A percentile compares a stretch with the other conserved stretches of the same genome.
phyloP scores from a whole-genome alignment of 2,113 vertebrate genomes.

The Apodemus sylvaticus region DNA sequence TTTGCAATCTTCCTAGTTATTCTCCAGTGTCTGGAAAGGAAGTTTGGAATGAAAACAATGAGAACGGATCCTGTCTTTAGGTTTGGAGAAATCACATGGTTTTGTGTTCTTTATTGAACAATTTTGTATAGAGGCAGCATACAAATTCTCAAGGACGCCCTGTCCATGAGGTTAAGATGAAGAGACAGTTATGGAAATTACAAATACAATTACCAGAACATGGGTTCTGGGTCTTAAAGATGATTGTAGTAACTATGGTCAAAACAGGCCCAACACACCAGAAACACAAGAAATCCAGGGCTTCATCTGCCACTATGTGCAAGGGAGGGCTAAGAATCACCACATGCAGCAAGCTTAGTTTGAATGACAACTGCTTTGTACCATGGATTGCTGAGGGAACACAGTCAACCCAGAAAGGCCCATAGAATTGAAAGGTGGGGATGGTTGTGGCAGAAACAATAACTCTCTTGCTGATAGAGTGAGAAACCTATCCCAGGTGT shows the following conservation, averaged over 20 bases:
- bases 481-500: neutral
- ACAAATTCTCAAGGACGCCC: neutral
- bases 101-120: neutral
- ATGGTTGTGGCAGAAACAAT: neutral
- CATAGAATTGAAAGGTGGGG: neutral
- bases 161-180: neutral
- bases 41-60: conserved; percentile 83
- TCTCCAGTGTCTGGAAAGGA: conserved; percentile 87
- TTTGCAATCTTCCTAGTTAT: conserved; percentile 85
- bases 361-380: neutral
- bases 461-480: neutral
- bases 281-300: neutral
- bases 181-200: neutral
- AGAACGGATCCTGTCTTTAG: conserved; percentile 87
- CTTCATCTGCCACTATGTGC: too few relatives aligned
- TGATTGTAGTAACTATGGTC: too few relatives aligned
- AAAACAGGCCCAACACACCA: neutral
- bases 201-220: neutral
- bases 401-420: neutral
- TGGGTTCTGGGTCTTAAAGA: neutral
- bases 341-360: neutral
- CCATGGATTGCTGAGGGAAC: neutral
- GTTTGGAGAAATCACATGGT: conserved; percentile 70
- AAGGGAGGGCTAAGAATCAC: neutral
- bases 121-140: neutral